Evolutionary conservation across 2,888 invertebrate species (phyloP), one percentile per base, ranked within the genome.

Genomic region (Pseudococcus viburni): DNA sequence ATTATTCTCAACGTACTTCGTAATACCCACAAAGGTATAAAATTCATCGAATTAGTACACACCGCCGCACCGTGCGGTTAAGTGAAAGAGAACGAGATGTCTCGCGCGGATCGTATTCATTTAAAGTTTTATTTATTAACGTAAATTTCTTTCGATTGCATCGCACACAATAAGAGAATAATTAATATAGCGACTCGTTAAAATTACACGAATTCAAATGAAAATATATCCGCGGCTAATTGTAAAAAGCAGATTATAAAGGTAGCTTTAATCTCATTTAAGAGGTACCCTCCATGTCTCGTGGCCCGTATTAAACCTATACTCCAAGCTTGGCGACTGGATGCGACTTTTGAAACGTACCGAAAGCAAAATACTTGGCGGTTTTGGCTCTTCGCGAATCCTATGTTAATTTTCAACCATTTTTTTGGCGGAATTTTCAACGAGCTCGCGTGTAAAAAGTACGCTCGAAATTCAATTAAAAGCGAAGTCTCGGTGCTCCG

Each of bases 201-300:
- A 73, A 73, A 73, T 73, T 73, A 33, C 4, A 33, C 26, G 68
- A 73, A 73, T 73, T 73, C 68, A 73, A 73, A 73, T 73, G 68
- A 73, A 73, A 73, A 33, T 73, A 42, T 80, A 80, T 19, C 19
- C 80, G n/a, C 15, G 80, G 12, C 42, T 80, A 80, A 80, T 80
- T 42, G 80, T 80, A 80, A 39, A 42, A 80, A 80, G 80, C 17
- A 80, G 80, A 80, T 80, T 80, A 80, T 42, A 80, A 80, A 80
- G 80, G 80, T 80, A 80, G 80, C 80, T 80, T 42, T 80, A 42
- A 80, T 80, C 80, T 80, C 42, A 19, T 80, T 80, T 46, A 42
- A 46, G 33, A 33, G 12, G 26, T 73, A 73, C 26, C 68, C n/a
- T 3, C 26, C 7, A 0, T 26, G 2, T 73, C 15, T 33, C 15